Base-by-base conservation (phyloP, 2,113 vertebrate genomes). In the Ageneiosus marmoratus region DNA sequence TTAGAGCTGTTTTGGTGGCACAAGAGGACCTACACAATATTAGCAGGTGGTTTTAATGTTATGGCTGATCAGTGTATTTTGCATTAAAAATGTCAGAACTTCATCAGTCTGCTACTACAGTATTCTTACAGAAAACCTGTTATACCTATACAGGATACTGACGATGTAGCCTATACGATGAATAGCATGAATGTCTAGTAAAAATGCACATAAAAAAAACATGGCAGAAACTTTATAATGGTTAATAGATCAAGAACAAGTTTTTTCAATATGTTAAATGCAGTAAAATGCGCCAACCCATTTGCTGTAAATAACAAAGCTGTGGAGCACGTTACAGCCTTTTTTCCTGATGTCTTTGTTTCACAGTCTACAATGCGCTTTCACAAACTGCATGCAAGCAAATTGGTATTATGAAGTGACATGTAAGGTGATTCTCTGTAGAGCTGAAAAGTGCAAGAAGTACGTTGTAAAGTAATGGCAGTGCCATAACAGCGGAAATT, bases 291-390 rank as follows among this genome's bases (percentile, higher is more conserved):
- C 15, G 18, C 13, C 27, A 69, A 69, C n/a, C 55, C 80, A 76
- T 53, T 63, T 65, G 53, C 60, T 83, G 11, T 63, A 82, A 75
- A 60, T 58, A 73, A 51, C 32, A 60, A 77, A n/a, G 34, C 29
- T 62, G 62, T 34, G 5, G 22, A 9, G 11, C 27, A 69, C 62
- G 18, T 62, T 74, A 50, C 55, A 32, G 48, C 11, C 41, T 32
- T 63, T 37, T 41, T 63, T 15, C 27, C 27, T 32, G n/a, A 62
- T 50, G 27, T 12, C n/a, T 75, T 50, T 75, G 51, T 75, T 82
- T 75, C 22, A 37, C 29, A 27, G 50, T 37, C 29, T 37, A 9
- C 46, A 48, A 5, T 27, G 5, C 29, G 8, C 32, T 34, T 76
- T 51, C 8, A 34, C 24, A 77, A 76, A 76, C 18, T 37, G 22